A percentile compares a stretch with the other conserved stretches of the same genome.
Evolutionary conservation across 2,797 vertebrate genomes (phyloP).

Genomic region (Lindbergichthys nudifrons): DNA sequence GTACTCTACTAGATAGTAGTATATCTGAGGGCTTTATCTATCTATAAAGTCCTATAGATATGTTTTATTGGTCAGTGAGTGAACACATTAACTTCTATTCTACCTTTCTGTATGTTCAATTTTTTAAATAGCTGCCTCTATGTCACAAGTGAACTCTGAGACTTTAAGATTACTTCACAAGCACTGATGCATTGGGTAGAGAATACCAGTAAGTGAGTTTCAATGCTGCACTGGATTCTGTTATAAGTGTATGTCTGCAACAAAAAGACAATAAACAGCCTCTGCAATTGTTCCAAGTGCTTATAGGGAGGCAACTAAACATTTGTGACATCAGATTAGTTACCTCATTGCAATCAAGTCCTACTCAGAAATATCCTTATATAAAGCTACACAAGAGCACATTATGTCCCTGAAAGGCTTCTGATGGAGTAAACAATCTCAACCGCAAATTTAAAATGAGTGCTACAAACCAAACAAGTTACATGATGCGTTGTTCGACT

Average conservation of each 20-base stretch:
- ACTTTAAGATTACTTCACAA: neutral
- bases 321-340: neutral
- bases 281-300: neutral
- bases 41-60: neutral
- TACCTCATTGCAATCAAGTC: neutral
- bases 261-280: neutral
- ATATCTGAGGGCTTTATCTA: no score
- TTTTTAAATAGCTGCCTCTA: neutral
- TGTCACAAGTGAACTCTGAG: neutral
- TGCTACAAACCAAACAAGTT: neutral
- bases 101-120: neutral
- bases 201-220: no score
- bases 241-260: neutral
- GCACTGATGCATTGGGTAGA: neutral
- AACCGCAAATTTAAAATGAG: neutral
- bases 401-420: constrained; percentile 10
- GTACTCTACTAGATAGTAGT: no score
- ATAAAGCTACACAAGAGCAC: neutral
- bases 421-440: neutral
- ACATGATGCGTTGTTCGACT: neutral
- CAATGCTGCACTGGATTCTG: neutral
- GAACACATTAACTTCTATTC: neutral
- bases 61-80: neutral
- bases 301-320: no score
- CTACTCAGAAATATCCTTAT: neutral